Evolutionary conservation across 2,797 vertebrate species (phyloP), one percentile per base, ranked within the genome.

Genomic region (Silurus aristotelis): DNA sequence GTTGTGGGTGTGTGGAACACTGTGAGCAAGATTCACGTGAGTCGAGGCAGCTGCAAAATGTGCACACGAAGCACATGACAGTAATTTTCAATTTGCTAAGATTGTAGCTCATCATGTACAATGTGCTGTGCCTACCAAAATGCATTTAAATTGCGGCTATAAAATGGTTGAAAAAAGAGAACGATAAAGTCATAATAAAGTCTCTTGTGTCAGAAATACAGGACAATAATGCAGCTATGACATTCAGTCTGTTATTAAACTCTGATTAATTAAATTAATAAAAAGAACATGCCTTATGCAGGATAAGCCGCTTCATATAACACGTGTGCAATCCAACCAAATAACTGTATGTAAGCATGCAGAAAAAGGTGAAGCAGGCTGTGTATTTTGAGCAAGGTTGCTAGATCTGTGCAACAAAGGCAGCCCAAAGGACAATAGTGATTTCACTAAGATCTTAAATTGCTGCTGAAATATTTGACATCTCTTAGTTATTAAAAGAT

Each of bases 41-140:
- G 20, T 43, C 22, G 5, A 43, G 46, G 20, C 60, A 79, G 78
- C n/a, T 80, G 78, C 22, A 66, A 19, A 52, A 78, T 78, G 19
- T 78, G 38, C 38, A 77, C 55, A 5, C 6, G 20, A 46, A 46
- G 58, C 3, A 6, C 46, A 58, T 48, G 58, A 43, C 20, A 61
- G 56, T 43, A 15, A n/a, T 79, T 79, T 66, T 80, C 43, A 64
- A 25, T 80, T 48, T 64, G 61, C 78, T 27, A 80, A 27, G 61
- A 80, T 80, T 52, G 60, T 25, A 48, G 14, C 22, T 80, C 43
- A 80, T 66, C 22, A 80, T 19, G 60, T 7, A 13, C 20, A 25
- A 52, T 61, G 63, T 86, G 55, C 52, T 70, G 55, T 84, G 60
- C 22, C 20, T 79, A 78, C 38, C 25, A 79, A 79, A 63, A 63